Base-by-base conservation (phyloP, 2,797 vertebrate genomes). In the Acipenser ruthenus region DNA sequence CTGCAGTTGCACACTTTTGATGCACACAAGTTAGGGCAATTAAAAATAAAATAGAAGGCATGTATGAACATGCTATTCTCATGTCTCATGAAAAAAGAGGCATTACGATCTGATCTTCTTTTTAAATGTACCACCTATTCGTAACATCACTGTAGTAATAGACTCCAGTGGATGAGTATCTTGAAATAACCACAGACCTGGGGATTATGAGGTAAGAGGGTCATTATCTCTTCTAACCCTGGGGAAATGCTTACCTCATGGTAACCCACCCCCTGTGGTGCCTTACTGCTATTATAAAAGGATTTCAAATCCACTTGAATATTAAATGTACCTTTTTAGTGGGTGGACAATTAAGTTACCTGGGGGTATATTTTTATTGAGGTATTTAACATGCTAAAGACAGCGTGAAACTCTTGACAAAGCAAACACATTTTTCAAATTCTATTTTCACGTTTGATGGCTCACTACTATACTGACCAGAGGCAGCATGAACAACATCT, bases 181-280 rank as follows among this genome's bases (percentile, higher is more conserved):
- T 37, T 37, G 49, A 62, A 50, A 64, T 62, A 64, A 63, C 53
- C 67, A 69, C 69, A 69, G 72, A 68, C 73, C 50, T 67, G 65
- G 53, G 56, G 62, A 65, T 67, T 67, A 50, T 62, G 60, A 69
- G 68, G 61, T 69, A 75, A 70, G 64, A 74, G 60, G 60, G 65
- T 50, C 58, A 60, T 68, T 63, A 12, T 64, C 49, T 52, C 23
- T 49, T 53, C 63, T 63, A 59, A 65, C 65, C 70, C 66, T 63
- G 8, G 67, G 69, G 66, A 72, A 69, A 65, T 49, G 8, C 70
- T 70, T 64, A 72, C 67, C 67, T 62, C 70, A 63, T 62, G 47
- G 60, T 23, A 50, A n/a, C 50, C 50, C 12, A 13, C 49, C 63
- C 9, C 56, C 55, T 10, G 13, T 52, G 11, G 50, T 7, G 56